phyloP scores from a whole-genome alignment of 2,888 invertebrate species.

The Hymenopus coronatus region DNA sequence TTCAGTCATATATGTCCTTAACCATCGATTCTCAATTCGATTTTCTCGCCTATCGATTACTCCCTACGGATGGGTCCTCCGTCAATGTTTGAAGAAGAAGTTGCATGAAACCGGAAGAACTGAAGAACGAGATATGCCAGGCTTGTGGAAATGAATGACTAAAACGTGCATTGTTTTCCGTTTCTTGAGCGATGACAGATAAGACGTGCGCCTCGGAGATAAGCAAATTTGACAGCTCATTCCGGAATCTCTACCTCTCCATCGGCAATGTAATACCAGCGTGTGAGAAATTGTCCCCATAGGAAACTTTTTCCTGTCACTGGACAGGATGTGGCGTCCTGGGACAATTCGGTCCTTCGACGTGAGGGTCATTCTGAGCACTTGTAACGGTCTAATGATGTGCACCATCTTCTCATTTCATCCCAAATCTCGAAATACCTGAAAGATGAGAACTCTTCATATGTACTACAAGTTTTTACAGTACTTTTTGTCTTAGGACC shows the following conservation, averaged over 20 bases:
- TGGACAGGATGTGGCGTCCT: not conserved
- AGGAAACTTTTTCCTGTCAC: not conserved
- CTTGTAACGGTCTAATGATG: not conserved
- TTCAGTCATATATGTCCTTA: no score
- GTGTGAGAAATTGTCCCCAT: not conserved
- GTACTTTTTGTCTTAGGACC: no score
- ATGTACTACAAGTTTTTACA: no score
- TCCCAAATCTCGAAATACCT: no score
- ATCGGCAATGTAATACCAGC: not conserved
- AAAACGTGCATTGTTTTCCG: not conserved
- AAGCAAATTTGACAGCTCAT: slow-evolving; percentile 5
- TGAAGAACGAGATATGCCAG: not conserved
- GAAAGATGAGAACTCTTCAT: no score
- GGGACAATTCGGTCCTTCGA: not conserved
- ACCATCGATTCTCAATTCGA: no score
- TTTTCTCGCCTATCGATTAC: no score
- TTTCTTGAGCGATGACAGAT: not conserved
- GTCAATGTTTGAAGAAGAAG: no score
- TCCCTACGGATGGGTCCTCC: no score
- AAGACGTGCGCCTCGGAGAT: not conserved
- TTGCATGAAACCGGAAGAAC: no score
- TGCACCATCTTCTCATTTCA: not conserved
- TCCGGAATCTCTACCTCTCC: not conserved
- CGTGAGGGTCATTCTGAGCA: not conserved
- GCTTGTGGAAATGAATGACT: not conserved